Evolutionary conservation across 2,113 vertebrate genomes (phyloP).

Genomic region (Dromas ardeola): DNA sequence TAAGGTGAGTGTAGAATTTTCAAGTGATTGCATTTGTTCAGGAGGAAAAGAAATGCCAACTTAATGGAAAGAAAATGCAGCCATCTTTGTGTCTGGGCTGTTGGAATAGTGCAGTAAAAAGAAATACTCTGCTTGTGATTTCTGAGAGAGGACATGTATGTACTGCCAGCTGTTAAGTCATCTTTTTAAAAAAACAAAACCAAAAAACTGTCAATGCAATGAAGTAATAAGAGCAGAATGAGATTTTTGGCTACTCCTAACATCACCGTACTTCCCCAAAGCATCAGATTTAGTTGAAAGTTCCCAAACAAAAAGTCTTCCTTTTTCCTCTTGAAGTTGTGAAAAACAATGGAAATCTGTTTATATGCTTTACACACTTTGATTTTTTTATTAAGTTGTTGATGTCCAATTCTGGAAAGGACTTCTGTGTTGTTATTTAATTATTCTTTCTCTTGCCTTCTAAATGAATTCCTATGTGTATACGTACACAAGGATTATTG

Average conservation of each 20-base stretch:
- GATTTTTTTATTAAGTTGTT: neutral
- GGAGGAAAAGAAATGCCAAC: neutral
- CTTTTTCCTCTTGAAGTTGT: neutral
- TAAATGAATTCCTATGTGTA: neutral
- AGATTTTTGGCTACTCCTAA: neutral
- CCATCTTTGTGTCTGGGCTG: neutral
- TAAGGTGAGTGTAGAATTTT: neutral
- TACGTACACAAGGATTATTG: neutral
- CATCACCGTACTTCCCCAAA: neutral
- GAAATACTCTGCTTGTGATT: neutral
- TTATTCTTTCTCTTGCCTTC: neutral
- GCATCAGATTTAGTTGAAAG: neutral
- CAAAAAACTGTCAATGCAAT: neutral
- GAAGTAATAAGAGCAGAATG: neutral
- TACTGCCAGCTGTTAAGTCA: slow-evolving; percentile 3
- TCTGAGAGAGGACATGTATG: neutral
- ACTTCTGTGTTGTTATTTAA: neutral
- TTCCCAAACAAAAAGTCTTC: neutral
- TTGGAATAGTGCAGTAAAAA: neutral
- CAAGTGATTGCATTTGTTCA: neutral
- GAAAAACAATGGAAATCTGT: neutral
- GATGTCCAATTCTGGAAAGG: neutral
- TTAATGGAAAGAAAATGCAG: neutral
- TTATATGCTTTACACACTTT: neutral
- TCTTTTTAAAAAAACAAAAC: neutral